Base-by-base conservation (phyloP, 2,113 vertebrate genomes). In the Barbus barbus region DNA sequence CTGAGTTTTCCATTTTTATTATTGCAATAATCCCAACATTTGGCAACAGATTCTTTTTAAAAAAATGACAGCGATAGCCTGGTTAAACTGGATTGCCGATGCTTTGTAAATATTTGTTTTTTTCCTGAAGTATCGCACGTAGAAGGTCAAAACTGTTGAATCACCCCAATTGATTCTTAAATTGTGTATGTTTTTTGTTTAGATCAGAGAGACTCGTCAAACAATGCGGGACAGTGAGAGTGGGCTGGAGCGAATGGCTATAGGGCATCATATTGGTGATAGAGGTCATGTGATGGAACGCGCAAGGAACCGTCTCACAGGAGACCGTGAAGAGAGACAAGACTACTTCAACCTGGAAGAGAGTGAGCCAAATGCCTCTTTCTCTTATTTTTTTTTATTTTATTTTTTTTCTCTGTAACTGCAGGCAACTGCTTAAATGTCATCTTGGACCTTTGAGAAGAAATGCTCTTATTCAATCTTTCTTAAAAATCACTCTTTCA, bases 331-430 rank as follows among this genome's bases (percentile, higher is more conserved):
- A 89, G 97, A 99, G 79, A 94, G 97, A 77, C 96, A 99, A 93
- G 98, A 99, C 91, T 99, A 93, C 86, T 98, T 99, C 88, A 99
- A 99, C 92, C 93, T 99, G 86, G 97, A 99, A 9, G 98, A 99
- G 85, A 95, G 98, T 99, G 87, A 96, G 97, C 90, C 1, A 24
- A 24, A 16, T 28, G 7, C n/a, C 14, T 16, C 33, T 26, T 63
- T 69, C 28, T 51, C 46, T 60, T n/a, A n/a, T n/a, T n/a, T n/a
- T n/a, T n/a, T n/a, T n/a, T n/a, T n/a, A n/a, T 65, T 53, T 20
- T 71, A 2, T 63, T 61, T 60, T 28, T 41, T 3, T 41, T 3
- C 14, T 9, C 28, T 81, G 20, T 31, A 63, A 61, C 78, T 67
- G 18, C 5, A 48, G 46, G 22, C 28, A 33, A 31, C 61, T 58